These are phyloP conservation scores for Prorops nasuta DNA, from an alignment of 1,140 invertebrate species.

Conservation along the genomic window DNA sequence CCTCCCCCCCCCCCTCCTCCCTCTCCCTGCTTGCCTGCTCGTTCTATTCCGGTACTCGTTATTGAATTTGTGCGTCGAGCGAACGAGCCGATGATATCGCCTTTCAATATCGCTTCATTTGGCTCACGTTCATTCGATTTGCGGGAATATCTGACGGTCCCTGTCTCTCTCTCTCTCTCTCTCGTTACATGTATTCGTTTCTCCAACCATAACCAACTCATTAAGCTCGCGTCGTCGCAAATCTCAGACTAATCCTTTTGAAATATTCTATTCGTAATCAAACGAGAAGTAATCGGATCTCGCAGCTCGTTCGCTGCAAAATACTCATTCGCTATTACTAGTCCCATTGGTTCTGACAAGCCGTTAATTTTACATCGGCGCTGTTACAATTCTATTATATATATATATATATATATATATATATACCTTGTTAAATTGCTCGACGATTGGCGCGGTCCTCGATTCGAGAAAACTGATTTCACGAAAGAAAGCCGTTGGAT, in stretches of 20 bases:
- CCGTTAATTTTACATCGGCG: too few species aligned
- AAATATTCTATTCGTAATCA: constrained; percentile 36
- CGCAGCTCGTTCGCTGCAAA: neutral
- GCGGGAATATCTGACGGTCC: constrained; percentile 35
- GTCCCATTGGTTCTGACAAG: too few species aligned
- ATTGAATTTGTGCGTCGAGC: constrained; percentile 41
- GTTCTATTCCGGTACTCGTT: too few species aligned
- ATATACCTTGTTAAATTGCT: too few species aligned
- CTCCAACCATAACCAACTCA: neutral
- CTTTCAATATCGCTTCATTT: constrained; percentile 45
- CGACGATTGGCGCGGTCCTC: too few species aligned
- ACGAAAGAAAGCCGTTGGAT: too few species aligned
- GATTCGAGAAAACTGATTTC: too few species aligned
- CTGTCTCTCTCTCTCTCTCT: constrained; percentile 5
- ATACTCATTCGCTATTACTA: too few species aligned
- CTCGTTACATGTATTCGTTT: neutral
- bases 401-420: too few species aligned
- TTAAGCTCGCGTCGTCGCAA: constrained; percentile 7
- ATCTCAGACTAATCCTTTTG: constrained; percentile 34
- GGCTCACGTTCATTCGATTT: constrained; percentile 43
- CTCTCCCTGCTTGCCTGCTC: too few species aligned
- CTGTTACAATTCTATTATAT: too few species aligned
- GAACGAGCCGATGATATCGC: constrained; percentile 38
- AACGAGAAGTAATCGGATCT: constrained; percentile 38
- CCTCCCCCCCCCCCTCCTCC: too few species aligned